Evolutionary conservation across 2,888 invertebrate genomes (phyloP), one percentile per base, ranked within the genome.

Genomic region (Eupithecia pulchellata): DNA sequence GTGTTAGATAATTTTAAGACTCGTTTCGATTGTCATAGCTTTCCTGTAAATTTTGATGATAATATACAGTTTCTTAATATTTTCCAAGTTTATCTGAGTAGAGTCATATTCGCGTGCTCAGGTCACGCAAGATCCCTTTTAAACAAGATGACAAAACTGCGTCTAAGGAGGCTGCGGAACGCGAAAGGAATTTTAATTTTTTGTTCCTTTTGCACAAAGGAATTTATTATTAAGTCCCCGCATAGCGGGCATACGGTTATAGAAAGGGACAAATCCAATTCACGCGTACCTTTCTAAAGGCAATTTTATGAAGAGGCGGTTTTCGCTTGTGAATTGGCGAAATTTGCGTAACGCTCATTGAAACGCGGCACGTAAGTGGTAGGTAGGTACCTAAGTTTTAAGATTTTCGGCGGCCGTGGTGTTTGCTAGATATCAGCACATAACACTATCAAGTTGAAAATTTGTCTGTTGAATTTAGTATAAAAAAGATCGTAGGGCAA

Each of bases 121-220:
- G 77, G 88, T 87, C 87, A 89, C 84, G 78, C 86, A 82, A 86
- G 86, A 87, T 86, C 85, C 86, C 82, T 84, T 42, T 82, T 81
- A 84, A 91, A 88, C 86, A 87, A 89, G 89, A 91, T 89, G 89
- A 88, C 89, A 86, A 89, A 90, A 91, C 88, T 90, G 88, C 86
- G 85, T 82, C 78, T 80, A 83, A 85, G 85, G 84, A 87, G 86
- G 81, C 82, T 84, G 74, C 70, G 84, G 81, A 80, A 89, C 91
- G 88, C 82, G 91, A 81, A 84, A 87, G 85, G 90, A 91, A 92
- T 92, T 91, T 89, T 88, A 90, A 92, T 91, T 91, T 90, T 89
- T 89, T 87, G 86, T 87, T 90, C 89, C 87, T 89, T 89, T 88
- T 85, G 79, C 85, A 88, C 89, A 90, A 90, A 90, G 87, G 89